phyloP scores from a whole-genome alignment of 2,113 vertebrate genomes.

The Mystacornis crossleyi region DNA sequence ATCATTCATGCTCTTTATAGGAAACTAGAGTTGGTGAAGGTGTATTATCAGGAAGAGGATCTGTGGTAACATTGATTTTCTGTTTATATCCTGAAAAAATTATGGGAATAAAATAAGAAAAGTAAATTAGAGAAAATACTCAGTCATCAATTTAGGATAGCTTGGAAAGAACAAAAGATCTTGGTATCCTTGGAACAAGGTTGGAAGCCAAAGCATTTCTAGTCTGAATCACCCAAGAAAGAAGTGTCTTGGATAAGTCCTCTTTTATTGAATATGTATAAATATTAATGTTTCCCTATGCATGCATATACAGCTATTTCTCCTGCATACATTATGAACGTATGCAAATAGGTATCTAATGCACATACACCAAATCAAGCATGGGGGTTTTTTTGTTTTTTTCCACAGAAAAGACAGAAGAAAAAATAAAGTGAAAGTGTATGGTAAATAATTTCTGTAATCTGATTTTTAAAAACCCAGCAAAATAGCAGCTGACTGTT shows the following conservation, averaged over 20 bases:
- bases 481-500: not conserved
- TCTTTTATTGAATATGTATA: slow-evolving; percentile 47
- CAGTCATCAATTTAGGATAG: not conserved
- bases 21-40: not conserved
- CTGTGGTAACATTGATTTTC: not conserved
- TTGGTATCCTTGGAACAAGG: not conserved
- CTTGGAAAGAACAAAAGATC: not conserved
- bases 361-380: not conserved
- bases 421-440: not conserved
- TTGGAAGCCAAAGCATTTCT: not conserved
- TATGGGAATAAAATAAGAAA: not conserved
- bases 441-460: not conserved
- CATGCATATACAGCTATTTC: slow-evolving; percentile 10
- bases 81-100: not conserved
- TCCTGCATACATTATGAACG: slow-evolving; percentile 4
- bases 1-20: not conserved
- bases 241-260: not conserved
- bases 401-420: not conserved
- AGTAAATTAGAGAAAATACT: not conserved
- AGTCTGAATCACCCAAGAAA: slow-evolving; percentile 1
- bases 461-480: not conserved
- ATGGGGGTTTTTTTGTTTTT: not conserved
- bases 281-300: slow-evolving; percentile 41
- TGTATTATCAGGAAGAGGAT: not conserved
- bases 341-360: not conserved